These are phyloP conservation scores for Phyllotreta cruciferae DNA, from an alignment of 2,888 invertebrate genomes.

Conservation along the genomic window DNA sequence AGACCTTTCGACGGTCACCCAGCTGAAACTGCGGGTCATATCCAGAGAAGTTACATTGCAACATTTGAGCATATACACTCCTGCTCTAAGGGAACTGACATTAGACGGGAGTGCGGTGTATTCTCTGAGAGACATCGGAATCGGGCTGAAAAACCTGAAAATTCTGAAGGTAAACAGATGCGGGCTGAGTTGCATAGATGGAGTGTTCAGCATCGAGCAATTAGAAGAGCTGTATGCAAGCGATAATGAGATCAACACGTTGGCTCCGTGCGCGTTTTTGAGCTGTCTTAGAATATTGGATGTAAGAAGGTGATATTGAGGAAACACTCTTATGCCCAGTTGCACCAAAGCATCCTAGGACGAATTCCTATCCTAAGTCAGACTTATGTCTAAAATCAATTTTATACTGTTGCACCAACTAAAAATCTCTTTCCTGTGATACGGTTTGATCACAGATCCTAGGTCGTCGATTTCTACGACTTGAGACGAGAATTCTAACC, in stretches of 20 bases:
- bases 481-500: too few species aligned
- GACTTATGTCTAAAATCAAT: too few species aligned
- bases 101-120: conserved; percentile 73
- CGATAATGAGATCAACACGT: conserved; percentile 68
- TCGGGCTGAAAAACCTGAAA: conserved; percentile 67
- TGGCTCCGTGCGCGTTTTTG: conserved; percentile 69
- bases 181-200: conserved; percentile 71
- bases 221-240: conserved; percentile 69
- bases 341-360: too few species aligned
- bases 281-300: conserved; percentile 60
- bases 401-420: too few species aligned
- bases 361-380: too few species aligned
- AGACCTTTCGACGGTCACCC: conserved; percentile 62
- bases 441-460: too few species aligned
- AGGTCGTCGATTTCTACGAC: too few species aligned
- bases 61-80: conserved; percentile 68
- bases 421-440: too few species aligned
- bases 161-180: conserved; percentile 70
- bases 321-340: too few species aligned
- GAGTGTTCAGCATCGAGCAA: conserved; percentile 69
- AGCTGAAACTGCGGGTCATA: conserved; percentile 70
- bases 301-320: conserved; percentile 54
- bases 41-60: conserved; percentile 71
- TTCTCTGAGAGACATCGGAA: conserved; percentile 74
- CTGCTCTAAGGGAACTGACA: conserved; percentile 67